Conservation (phyloP, 2,888 invertebrate species). For the Melanostoma mellinum region DNA sequence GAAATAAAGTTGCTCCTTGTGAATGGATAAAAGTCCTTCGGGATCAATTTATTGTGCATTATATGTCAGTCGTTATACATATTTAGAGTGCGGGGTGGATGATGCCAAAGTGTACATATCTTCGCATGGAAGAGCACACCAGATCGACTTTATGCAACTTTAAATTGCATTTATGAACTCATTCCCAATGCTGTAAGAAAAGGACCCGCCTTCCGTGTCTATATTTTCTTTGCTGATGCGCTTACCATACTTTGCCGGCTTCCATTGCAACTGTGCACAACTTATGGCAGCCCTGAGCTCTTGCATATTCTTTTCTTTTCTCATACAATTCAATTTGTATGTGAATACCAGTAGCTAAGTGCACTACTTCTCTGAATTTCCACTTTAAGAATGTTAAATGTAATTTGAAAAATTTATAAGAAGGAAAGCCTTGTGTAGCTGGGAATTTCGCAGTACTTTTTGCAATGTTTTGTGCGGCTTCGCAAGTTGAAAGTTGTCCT, state of each 20-base stretch:
- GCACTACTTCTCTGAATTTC: conserved; percentile 48
- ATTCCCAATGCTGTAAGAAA: conserved; percentile 61
- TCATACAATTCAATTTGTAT: conserved; percentile 65
- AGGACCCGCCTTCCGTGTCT: background rate
- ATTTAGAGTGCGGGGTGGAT: background rate
- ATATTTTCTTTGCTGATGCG: background rate
- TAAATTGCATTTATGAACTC: conserved; percentile 70
- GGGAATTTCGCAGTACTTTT: too few relatives aligned
- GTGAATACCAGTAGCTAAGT: conserved; percentile 34
- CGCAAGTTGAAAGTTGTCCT: background rate
- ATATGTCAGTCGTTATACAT: conserved; percentile 43
- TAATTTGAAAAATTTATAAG: conserved; percentile 44
- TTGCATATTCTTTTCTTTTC: conserved; percentile 48
- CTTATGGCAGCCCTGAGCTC: conserved; percentile 9
- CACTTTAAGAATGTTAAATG: conserved; percentile 53
- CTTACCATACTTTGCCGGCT: background rate
- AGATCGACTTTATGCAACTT: conserved; percentile 61
- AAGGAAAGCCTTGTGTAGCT: background rate
- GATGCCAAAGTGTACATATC: conserved; percentile 32
- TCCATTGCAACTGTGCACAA: background rate
- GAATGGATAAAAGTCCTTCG: conserved; percentile 59
- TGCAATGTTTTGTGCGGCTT: background rate
- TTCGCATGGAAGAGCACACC: conserved; percentile 17
- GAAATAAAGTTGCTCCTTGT: conserved; percentile 69
- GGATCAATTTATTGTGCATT: conserved; percentile 71